Evolutionary conservation across 2,888 invertebrate genomes (phyloP).

Genomic region (Eristalis tenax): DNA sequence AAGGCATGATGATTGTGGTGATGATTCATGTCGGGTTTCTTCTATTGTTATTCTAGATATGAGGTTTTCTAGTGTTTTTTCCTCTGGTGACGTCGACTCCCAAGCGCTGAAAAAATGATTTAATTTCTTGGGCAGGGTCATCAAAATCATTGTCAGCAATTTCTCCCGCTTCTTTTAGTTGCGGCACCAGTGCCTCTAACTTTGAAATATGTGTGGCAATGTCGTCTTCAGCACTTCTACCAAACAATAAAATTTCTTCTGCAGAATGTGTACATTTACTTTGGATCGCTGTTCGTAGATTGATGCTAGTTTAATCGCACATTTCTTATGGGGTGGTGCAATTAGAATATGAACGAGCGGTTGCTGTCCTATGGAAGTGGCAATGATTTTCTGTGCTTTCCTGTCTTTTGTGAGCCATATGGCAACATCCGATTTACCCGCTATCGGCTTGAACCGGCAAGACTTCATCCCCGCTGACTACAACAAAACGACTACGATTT

Average conservation of each 20-base stretch:
- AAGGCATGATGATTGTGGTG: background rate
- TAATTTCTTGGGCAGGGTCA: background rate
- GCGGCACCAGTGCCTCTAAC: background rate
- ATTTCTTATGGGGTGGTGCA: conserved; percentile 12
- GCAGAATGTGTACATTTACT: conserved; percentile 16
- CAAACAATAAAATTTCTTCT: conserved; percentile 14
- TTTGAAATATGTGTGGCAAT: conserved; percentile 19
- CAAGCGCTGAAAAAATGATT: background rate
- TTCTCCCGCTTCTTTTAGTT: conserved; percentile 5
- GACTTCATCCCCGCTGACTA: background rate
- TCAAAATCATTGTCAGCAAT: background rate
- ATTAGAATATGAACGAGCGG: conserved; percentile 33
- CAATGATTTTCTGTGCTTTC: conserved; percentile 25
- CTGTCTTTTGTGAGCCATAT: background rate
- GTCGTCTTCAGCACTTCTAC: background rate
- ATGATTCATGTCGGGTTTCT: background rate
- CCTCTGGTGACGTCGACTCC: background rate
- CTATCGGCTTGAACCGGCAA: background rate
- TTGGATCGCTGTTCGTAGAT: conserved; percentile 41
- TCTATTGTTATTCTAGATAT: background rate
- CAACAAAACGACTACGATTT: conserved; percentile 5
- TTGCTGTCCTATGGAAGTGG: conserved; percentile 21
- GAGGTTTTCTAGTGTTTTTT: background rate
- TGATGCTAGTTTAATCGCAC: conserved; percentile 27
- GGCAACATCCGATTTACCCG: conserved; percentile 4